phyloP scores from a whole-genome alignment of 2,797 vertebrate genomes.

The Coregonus ussuriensis region DNA sequence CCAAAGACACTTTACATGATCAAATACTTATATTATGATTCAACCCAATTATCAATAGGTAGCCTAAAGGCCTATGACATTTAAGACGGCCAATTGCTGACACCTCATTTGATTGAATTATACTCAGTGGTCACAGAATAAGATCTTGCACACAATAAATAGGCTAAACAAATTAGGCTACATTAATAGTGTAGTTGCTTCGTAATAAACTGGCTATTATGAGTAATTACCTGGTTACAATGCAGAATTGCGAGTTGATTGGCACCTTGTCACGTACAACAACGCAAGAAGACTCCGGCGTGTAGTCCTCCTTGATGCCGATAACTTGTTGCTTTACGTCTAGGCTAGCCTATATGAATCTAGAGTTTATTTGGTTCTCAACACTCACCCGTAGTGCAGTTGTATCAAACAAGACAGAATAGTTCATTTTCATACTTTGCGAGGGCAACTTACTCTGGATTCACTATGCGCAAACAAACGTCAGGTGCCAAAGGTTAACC shows the following conservation, averaged over 20 bases:
- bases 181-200: not conserved
- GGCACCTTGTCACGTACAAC: too few relatives aligned
- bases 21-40: not conserved
- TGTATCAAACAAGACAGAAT: not conserved
- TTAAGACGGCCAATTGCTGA: not conserved
- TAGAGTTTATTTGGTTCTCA: not conserved
- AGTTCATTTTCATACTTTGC: not conserved
- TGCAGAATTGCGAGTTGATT: not conserved
- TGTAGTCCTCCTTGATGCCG: not conserved
- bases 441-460: conserved; percentile 33
- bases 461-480: conserved; percentile 35
- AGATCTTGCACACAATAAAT: not conserved
- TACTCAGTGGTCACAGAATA: not conserved
- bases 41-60: not conserved
- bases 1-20: not conserved
- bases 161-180: not conserved
- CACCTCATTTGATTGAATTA: not conserved
- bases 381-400: not conserved
- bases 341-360: not conserved
- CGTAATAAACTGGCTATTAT: not conserved
- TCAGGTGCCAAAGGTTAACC: conserved; percentile 51
- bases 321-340: not conserved
- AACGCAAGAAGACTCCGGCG: not conserved
- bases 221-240: not conserved
- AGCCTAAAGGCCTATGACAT: not conserved